Percentiles rank a stretch among this genome's conserved stretches.
Conservation (phyloP, 1,140 invertebrate genomes). For the Bicyclus anynana region DNA sequence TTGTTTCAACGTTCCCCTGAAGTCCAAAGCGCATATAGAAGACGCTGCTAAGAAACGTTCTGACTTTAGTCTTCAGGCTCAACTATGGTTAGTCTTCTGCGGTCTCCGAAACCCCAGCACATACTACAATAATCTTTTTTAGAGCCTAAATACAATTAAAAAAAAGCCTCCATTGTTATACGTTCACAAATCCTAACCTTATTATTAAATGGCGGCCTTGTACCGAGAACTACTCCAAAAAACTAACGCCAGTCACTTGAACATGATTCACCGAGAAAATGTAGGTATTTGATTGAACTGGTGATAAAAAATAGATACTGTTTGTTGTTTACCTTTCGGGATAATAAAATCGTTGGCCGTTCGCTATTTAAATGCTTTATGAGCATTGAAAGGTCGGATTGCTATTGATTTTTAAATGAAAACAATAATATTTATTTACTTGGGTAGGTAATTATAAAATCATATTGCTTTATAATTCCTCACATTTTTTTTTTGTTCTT, state of each 20-base stretch:
- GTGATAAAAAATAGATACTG: conserved; percentile 1
- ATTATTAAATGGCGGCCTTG: conserved; percentile 20
- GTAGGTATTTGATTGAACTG: not conserved
- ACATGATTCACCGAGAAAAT: conserved; percentile 24
- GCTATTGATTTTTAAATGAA: too few relatives aligned
- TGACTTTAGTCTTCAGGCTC: too few relatives aligned
- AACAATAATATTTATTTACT: not conserved
- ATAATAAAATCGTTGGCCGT: not conserved
- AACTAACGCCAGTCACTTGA: conserved; percentile 28
- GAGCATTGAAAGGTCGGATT: too few relatives aligned
- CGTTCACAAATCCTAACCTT: conserved; percentile 14
- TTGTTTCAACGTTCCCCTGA: too few relatives aligned
- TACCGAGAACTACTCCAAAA: conserved; percentile 16
- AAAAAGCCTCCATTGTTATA: conserved; percentile 13
- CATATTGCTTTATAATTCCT: too few relatives aligned
- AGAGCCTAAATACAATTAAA: too few relatives aligned
- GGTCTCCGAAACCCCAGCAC: too few relatives aligned
- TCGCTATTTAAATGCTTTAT: not conserved
- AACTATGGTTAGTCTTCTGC: too few relatives aligned
- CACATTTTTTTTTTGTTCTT: too few relatives aligned
- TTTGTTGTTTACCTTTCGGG: not conserved
- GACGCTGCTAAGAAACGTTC: too few relatives aligned
- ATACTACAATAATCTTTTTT: too few relatives aligned
- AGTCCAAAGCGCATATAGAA: too few relatives aligned
- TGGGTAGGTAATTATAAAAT: not conserved